A percentile compares a stretch with the other conserved stretches of the same genome.
phyloP scores from a whole-genome alignment of 2,113 vertebrate species.

The Hylia prasina region DNA sequence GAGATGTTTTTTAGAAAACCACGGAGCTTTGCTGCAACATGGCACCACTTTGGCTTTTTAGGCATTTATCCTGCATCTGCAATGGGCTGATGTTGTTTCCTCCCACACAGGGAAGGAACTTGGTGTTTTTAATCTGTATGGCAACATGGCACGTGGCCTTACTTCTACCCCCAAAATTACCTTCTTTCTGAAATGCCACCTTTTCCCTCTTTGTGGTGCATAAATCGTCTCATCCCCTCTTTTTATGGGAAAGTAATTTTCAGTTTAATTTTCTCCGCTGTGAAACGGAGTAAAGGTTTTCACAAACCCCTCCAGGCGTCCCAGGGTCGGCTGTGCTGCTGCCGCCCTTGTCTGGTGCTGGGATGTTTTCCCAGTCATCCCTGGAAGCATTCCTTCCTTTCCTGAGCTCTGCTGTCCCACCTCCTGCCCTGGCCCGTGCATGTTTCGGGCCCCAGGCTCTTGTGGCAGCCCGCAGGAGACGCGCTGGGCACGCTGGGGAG shows the following conservation, averaged over 20 bases:
- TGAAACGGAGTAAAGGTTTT: not conserved
- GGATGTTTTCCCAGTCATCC: not conserved
- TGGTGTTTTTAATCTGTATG: not conserved
- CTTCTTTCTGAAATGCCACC: not conserved
- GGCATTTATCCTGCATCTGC: not conserved
- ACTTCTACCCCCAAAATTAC: not conserved
- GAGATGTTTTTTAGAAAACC: not conserved
- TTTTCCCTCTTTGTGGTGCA: not conserved
- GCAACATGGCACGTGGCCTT: not conserved
- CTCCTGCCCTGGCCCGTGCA: not conserved
- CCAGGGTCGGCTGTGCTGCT: not conserved
- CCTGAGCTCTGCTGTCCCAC: not conserved
- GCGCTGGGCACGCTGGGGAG: not conserved
- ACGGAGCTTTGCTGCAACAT: not conserved
- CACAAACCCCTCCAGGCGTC: not conserved
- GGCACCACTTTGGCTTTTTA: not conserved
- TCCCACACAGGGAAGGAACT: not conserved
- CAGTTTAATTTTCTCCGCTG: not conserved
- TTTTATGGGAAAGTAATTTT: not conserved
- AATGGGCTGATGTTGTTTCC: not conserved
- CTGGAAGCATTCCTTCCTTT: not conserved
- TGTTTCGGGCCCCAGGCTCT: rapidly evolving
- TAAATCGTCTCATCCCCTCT: not conserved
- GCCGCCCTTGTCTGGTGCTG: not conserved
- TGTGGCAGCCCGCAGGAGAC: not conserved